Evolutionary conservation across 1,140 invertebrate genomes (phyloP), one percentile per base, ranked within the genome.

Genomic region (Drosophila pruinosa): DNA sequence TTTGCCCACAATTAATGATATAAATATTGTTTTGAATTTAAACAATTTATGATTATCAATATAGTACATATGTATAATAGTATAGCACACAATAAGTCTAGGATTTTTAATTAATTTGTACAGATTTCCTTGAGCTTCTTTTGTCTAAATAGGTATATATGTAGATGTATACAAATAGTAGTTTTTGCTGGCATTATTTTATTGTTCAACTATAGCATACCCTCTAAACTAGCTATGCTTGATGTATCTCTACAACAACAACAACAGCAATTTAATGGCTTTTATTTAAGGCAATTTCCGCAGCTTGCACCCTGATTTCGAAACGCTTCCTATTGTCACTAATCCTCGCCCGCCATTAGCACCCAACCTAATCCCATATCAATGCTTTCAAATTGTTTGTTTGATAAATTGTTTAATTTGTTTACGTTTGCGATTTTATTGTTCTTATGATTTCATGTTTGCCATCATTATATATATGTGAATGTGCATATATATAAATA

Each of bases 401-500:
- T 10, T 38, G 8, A 50, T 64, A 21, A 26, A 56, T 36, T 63
- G 31, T 48, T 62, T 72, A 8, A 62, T 88, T 53, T 81, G 69
- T 72, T 72, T 77, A 45, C 34, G 48, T 65, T 69, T 72, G 52
- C 39, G 31, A 36, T 75, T 77, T 59, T 41, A 36, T 52, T 57
- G 31, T 74, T 80, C 57, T 75, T 76, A 74, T 73, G 78, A 72
- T 85, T 89, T 86, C 83, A 82, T 88, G 78, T 83, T 68, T 82
- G 63, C 39, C 63, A 72, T 75, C 52, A 59, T 75, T 62, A 8
- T 14, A 22, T 38, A 24, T 24, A 24, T 54, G 4, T 39, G 5
- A 15, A 24, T 54, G 4, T 39, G 5, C 22, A 14, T 70, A 64
- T 48, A 2, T 10, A 24, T 39, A 15, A 26, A 19, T 57, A n/a